Percentiles rank a stretch among this genome's conserved stretches.
Conservation (phyloP, 2,113 vertebrate species). For the Aspiorhynchus laticeps region DNA sequence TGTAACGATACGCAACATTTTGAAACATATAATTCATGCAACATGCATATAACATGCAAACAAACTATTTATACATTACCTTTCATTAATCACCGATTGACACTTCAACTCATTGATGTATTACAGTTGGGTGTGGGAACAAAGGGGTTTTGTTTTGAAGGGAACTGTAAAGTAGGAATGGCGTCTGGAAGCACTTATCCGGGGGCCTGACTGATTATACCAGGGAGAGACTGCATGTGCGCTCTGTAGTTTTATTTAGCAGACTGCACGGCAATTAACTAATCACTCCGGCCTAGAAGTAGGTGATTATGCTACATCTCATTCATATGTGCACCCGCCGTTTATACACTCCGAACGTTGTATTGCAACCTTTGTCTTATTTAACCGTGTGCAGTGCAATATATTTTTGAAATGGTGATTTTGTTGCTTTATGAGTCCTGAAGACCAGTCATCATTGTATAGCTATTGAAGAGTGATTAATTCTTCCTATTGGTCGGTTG, state of each 20-base stretch:
- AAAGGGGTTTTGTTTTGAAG: conserved; percentile 48
- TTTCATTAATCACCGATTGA: conserved; percentile 9
- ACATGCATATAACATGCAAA: background rate
- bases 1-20: background rate
- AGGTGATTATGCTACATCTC: conserved; percentile 9
- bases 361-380: background rate
- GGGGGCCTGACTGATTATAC: conserved; percentile 35
- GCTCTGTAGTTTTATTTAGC: conserved; percentile 33
- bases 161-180: conserved; percentile 36
- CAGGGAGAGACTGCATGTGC: conserved; percentile 15
- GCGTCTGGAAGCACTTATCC: conserved; percentile 53
- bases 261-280: conserved; percentile 27
- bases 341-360: background rate
- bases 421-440: background rate
- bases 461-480: background rate
- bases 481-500: background rate
- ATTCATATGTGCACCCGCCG: background rate
- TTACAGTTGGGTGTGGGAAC: conserved; percentile 29
- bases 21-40: background rate
- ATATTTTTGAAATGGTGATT: background rate
- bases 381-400: background rate
- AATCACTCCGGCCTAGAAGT: conserved; percentile 26
- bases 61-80: background rate
- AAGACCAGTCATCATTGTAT: background rate
- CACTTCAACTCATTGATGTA: conserved; percentile 16